Percentiles rank a stretch among this genome's conserved stretches.
Conservation (phyloP, 2,113 vertebrate genomes). For the Abramis brama region DNA sequence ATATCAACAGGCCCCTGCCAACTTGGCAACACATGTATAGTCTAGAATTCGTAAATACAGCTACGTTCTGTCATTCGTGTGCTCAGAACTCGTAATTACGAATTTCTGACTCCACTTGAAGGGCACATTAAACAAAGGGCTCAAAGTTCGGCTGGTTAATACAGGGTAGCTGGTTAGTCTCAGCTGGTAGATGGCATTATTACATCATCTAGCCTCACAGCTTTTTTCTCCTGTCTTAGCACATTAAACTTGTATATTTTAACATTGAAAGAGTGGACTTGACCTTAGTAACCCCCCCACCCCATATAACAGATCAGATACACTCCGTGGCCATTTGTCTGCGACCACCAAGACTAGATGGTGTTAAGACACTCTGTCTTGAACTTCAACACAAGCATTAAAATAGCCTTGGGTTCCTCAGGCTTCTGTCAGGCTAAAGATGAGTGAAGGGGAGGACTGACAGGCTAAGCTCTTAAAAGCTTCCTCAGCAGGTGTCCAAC, state of each 20-base stretch:
- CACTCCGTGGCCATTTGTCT: neutral
- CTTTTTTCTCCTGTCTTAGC: neutral
- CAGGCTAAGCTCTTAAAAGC: conserved; percentile 45
- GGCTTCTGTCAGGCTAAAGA: neutral
- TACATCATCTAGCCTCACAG: neutral
- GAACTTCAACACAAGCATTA: conserved; percentile 30
- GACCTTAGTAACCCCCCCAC: neutral
- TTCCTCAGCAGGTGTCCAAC: conserved; percentile 27
- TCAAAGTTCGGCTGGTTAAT: neutral
- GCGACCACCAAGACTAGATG: neutral
- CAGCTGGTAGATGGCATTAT: neutral
- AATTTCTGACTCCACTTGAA: neutral
- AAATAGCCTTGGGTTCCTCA: neutral
- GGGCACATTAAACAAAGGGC: neutral
- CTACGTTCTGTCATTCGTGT: neutral
- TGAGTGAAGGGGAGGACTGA: neutral
- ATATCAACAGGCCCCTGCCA: neutral
- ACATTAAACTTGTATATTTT: neutral
- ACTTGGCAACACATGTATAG: neutral
- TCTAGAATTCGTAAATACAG: neutral
- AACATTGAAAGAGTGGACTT: neutral
- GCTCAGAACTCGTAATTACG: neutral
- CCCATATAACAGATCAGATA: neutral
- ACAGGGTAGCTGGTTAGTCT: neutral
- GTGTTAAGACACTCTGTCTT: conserved; percentile 1